Conservation (phyloP, 2,113 vertebrate species). For the Rhineura floridana region DNA sequence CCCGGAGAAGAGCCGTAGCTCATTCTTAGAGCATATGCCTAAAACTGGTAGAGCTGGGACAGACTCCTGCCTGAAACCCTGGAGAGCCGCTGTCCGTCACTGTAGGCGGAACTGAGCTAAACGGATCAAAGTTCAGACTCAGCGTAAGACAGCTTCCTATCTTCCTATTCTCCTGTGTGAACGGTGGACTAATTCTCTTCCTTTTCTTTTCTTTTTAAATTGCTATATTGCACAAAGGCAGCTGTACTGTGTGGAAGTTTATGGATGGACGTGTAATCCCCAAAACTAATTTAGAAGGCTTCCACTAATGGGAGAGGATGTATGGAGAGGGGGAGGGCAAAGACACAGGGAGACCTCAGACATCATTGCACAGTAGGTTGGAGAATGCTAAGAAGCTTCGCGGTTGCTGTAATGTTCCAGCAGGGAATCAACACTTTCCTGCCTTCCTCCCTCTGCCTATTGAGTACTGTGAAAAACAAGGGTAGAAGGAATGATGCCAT, state of each 20-base stretch:
- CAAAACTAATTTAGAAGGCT: neutral
- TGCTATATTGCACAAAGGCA: neutral
- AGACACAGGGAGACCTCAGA: neutral
- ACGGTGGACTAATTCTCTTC: neutral
- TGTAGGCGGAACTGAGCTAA: no score
- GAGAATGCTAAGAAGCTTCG: neutral
- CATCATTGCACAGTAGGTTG: neutral
- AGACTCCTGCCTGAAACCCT: no score
- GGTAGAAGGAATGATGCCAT: neutral
- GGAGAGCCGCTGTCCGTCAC: no score
- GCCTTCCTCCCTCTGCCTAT: neutral
- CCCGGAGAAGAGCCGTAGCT: no score
- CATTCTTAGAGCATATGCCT: no score
- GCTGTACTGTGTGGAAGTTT: neutral
- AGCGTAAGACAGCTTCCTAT: no score
- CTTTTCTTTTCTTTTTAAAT: neutral
- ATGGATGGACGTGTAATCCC: neutral
- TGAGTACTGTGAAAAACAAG: neutral
- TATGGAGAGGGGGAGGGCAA: neutral
- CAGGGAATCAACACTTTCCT: neutral
- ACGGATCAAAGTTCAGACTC: no score
- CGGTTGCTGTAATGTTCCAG: neutral
- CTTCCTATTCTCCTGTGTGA: neutral
- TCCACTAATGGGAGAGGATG: neutral
- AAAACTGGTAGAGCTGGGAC: no score